Conservation (phyloP, 2,888 invertebrate genomes). For the Drosophila trichaetosa region DNA sequence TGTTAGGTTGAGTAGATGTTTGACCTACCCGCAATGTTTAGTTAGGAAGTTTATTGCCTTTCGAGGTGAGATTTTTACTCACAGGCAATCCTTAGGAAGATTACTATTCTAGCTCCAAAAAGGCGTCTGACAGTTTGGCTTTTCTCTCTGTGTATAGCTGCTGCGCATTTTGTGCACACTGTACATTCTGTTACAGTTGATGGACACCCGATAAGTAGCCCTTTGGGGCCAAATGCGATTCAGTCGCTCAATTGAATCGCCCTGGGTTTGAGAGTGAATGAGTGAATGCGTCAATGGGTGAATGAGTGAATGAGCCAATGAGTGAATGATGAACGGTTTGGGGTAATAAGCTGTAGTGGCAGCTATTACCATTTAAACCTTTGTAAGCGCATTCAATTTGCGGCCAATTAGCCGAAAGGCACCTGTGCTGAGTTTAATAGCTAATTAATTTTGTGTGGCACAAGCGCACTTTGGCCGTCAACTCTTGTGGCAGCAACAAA, state of each 20-base stretch:
- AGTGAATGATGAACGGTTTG: slow-evolving; percentile 14
- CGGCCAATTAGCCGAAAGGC: slow-evolving; percentile 57
- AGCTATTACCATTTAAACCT: slow-evolving; percentile 25
- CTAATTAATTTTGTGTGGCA: slow-evolving; percentile 60
- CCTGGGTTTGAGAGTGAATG: not conserved
- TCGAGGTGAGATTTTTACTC: not conserved
- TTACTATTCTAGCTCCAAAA: not conserved
- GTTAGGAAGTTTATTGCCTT: not conserved
- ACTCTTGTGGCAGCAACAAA: slow-evolving; percentile 47
- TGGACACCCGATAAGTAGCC: slow-evolving; percentile 41
- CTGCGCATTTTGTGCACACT: slow-evolving; percentile 47
- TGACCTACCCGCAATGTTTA: not conserved
- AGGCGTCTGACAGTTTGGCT: not conserved
- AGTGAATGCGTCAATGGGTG: slow-evolving; percentile 1
- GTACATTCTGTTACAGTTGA: slow-evolving; percentile 35
- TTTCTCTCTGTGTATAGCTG: slow-evolving; percentile 6
- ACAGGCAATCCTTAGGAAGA: not conserved
- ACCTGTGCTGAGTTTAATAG: slow-evolving; percentile 58
- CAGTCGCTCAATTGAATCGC: slow-evolving; percentile 41
- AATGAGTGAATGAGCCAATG: slow-evolving; percentile 4
- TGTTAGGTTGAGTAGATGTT: not conserved
- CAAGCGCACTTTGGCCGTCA: not conserved
- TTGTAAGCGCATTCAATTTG: slow-evolving; percentile 35
- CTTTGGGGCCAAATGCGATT: slow-evolving; percentile 31
- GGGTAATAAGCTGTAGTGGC: slow-evolving; percentile 52